Evolutionary conservation across 2,113 vertebrate genomes (phyloP).

Genomic region (Sceloporus undulatus): DNA sequence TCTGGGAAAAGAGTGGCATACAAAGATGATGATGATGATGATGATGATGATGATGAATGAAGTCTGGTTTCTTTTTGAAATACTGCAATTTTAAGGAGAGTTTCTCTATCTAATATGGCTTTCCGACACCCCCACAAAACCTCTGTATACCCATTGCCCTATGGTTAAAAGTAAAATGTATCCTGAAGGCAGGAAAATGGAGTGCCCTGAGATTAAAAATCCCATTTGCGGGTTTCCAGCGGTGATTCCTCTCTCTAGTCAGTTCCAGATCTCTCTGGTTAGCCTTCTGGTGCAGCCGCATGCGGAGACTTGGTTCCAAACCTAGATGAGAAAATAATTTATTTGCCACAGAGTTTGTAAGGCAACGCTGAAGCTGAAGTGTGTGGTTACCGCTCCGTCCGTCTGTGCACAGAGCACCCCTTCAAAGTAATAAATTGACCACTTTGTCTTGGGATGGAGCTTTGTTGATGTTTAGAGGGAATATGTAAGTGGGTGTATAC

Average conservation of each 20-base stretch:
- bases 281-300: neutral
- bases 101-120: neutral
- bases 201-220: neutral
- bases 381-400: neutral
- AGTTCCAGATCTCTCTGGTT: neutral
- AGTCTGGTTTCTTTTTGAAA: no score
- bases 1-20: no score
- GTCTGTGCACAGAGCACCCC: neutral
- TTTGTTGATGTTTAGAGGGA: constrained; percentile 52
- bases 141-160: neutral
- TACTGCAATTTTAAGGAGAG: neutral
- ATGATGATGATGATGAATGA: no score
- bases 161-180: neutral
- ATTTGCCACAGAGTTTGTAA: neutral
- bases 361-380: neutral
- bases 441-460: constrained; percentile 47
- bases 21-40: no score
- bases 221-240: neutral
- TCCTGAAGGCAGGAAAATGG: neutral
- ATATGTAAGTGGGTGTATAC: constrained; percentile 58
- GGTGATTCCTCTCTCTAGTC: neutral
- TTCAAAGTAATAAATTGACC: constrained; percentile 27
- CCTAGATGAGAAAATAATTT: neutral
- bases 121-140: neutral
- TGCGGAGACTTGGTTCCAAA: neutral